Conservation (phyloP, 2,888 invertebrate genomes). For the Sminthurinus aureus region DNA sequence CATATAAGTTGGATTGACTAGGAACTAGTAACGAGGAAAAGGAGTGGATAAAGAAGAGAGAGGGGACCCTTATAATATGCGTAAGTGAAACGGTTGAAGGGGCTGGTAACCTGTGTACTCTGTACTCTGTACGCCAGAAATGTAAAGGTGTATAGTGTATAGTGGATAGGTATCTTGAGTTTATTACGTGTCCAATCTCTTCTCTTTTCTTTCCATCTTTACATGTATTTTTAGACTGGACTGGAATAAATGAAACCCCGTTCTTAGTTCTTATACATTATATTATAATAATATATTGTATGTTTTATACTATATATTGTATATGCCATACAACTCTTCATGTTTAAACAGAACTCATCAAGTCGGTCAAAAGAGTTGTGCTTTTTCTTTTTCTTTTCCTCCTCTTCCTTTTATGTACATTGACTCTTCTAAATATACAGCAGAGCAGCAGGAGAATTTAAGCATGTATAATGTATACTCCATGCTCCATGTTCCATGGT, state of each 20-base stretch:
- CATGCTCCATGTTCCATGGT: too few species aligned
- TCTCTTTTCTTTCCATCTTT: not conserved
- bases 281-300: not conserved
- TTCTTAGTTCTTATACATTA: not conserved
- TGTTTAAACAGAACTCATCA: not conserved
- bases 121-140: too few species aligned
- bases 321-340: not conserved
- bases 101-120: not conserved
- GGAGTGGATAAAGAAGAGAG: not conserved
- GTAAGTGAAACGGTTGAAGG: not conserved
- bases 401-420: too few species aligned
- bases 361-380: not conserved
- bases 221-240: too few species aligned
- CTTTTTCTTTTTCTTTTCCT: too few species aligned
- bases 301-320: not conserved
- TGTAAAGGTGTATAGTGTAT: not conserved
- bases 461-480: too few species aligned
- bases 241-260: not conserved
- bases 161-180: not conserved
- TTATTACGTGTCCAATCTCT: slow-evolving; percentile 15
- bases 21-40: too few species aligned
- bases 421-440: too few species aligned
- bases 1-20: too few species aligned
- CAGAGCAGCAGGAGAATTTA: too few species aligned
- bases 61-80: slow-evolving; percentile 1